Base-by-base conservation (phyloP, 2,888 invertebrate genomes). In the Boloria euphrosyne region DNA sequence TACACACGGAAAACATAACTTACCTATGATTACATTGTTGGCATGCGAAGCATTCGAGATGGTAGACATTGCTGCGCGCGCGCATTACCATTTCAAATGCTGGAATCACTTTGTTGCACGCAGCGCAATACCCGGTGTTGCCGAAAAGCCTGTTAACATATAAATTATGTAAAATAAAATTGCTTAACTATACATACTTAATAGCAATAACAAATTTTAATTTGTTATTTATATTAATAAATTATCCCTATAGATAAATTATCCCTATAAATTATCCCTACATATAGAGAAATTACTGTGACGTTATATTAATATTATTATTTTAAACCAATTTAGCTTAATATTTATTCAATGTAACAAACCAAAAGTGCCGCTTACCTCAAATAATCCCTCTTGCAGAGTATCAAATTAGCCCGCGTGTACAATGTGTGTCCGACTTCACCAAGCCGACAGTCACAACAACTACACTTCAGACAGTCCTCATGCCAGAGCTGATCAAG, bases 31-130 rank as follows among this genome's bases (percentile, higher is more conserved):
- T 98, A 90, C 99, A 99, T 89, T 98, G 98, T 83, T 99, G 98
- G 85, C 99, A 99, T 62, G 98, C 98, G 88, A 99, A 99, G 90
- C 99, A 99, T 90, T 99, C 98, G 79, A 99, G 94, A 85, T 99
- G 99, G 89, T 99, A 99, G 70, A 99, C 99, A 83, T 99, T 98
- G 87, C 96, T 97, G 78, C 97, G 95, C 54, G 98, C 98, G 75
- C 98, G 94, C 99, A 99, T 99, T 76, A 99, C 99, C 98, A 99
- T 98, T 91, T 99, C 99, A 87, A 98, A 99, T 61, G 99, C 98
- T 3, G 99, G 99, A 84, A 99, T 99, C 83, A 97, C 97, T 93
- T 99, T 99, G 85, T 96, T 96, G 93, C 99, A 99, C 18, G 98
- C 98, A 43, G 98, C 97, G 90, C 99, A 99, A 89, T 97, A 97